Evolutionary conservation across 2,888 invertebrate genomes (phyloP), one percentile per base, ranked within the genome.

Genomic region (Chironomus tentans): DNA sequence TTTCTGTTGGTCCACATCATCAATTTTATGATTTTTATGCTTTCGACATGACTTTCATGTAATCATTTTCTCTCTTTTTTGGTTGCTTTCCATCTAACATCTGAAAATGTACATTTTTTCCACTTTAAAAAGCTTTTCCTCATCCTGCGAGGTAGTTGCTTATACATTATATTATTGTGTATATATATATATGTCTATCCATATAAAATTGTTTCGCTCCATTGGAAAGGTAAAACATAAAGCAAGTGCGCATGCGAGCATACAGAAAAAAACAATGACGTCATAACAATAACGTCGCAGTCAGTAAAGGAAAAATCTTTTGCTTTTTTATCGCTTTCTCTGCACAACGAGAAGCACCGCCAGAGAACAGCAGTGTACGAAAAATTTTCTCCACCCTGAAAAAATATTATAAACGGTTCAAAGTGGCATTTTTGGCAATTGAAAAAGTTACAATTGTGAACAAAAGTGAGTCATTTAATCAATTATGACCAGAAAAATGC

Each of bases 11-110:
- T 65, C 65, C 22, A 65, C 65, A 65, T 65, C 65, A 65, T 65
- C 65, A 65, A 65, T 65, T 65, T 65, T 24, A 65, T 65, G 24
- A 65, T 24, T 65, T 65, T 65, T 24, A 65, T 65, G 65, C 65
- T 65, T 65, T 65, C 65, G 65, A 65, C 65, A 65, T 65, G 65
- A 65, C 65, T 65, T 65, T 24, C 65, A 65, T 56, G 56, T 56
- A 56, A 56, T 56, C 56, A 56, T 56, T 56, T 56, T 56, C 18
- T 5, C 5, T 18, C 5, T 18, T 18, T 18, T 15, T 6, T 15
- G 18, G 18, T 56, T 18, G 28, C 5, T 50, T 15, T 1, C 5
- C 3, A 6, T 28, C 38, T 38, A 38, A 38, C 38, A 38, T 38
- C 38, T 2, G 10, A 38, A 38, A 38, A 38, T 28, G 28, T 28